phyloP scores from a whole-genome alignment of 2,797 vertebrate genomes.

The Leptodactylus fallax region DNA sequence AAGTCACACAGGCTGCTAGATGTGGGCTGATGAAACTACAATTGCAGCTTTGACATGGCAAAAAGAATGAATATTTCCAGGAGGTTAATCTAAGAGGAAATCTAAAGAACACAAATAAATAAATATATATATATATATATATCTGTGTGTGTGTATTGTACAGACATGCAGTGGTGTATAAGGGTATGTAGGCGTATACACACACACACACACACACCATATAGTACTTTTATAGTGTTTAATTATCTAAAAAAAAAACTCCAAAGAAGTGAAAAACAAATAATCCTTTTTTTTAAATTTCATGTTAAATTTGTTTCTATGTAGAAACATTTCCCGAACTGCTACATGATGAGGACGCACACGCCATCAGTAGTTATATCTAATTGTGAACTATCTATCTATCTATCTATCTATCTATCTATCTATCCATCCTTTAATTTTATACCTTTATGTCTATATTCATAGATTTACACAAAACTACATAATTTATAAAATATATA shows the following conservation, averaged over 20 bases:
- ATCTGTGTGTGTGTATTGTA: neutral
- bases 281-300: no score
- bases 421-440: no score
- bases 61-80: neutral
- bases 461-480: neutral
- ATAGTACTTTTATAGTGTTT: neutral
- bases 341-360: neutral
- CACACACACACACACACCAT: no score
- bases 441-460: neutral
- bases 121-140: slow-evolving; percentile 6
- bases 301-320: neutral
- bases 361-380: neutral
- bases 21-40: neutral
- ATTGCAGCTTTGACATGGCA: neutral
- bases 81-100: no score
- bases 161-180: no score
- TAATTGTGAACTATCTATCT: neutral
- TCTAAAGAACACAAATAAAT: no score
- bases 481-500: neutral
- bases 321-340: neutral
- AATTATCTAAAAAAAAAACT: no score
- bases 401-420: neutral
- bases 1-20: slow-evolving; percentile 5
- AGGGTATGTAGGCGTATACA: no score
- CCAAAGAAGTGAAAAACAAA: no score